Conservation (phyloP, 2,113 vertebrate genomes). For the Zeus faber region DNA sequence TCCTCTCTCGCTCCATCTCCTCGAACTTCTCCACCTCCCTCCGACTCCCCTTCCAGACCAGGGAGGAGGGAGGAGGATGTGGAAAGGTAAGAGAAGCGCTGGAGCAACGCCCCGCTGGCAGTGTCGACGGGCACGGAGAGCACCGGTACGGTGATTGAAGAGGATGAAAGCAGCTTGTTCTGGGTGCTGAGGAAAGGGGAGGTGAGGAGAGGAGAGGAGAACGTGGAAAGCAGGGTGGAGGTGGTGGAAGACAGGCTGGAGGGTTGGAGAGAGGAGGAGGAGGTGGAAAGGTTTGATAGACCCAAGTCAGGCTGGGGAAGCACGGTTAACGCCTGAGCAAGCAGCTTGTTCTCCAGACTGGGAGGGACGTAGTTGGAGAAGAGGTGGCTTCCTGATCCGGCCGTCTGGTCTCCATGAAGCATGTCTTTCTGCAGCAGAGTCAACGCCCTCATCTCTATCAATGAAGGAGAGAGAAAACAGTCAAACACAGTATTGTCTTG, state of each 20-base stretch:
- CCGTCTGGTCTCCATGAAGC: background rate
- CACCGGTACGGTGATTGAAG: constrained; percentile 19
- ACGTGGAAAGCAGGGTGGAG: constrained; percentile 41
- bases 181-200: constrained; percentile 56
- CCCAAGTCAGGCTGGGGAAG: constrained; percentile 33
- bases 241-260: constrained; percentile 54
- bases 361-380: constrained; percentile 39
- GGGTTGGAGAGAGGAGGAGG: constrained; percentile 48
- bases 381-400: constrained; percentile 53
- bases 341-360: constrained; percentile 67
- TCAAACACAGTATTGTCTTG: too few species aligned
- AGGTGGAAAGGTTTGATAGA: too few species aligned
- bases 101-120: constrained; percentile 12
- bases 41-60: constrained; percentile 2
- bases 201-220: constrained; percentile 14
- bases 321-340: constrained; percentile 36
- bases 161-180: constrained; percentile 46
- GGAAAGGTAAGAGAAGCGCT: constrained; percentile 2
- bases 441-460: background rate
- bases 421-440: background rate
- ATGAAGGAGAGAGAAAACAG: constrained; percentile 2
- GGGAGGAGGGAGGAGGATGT: constrained; percentile 9
- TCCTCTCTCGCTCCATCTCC: constrained; percentile 8
- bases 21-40: constrained; percentile 2
- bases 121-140: constrained; percentile 18